phyloP scores from a whole-genome alignment of 2,113 vertebrate genomes.

The Syngnathus typhle region DNA sequence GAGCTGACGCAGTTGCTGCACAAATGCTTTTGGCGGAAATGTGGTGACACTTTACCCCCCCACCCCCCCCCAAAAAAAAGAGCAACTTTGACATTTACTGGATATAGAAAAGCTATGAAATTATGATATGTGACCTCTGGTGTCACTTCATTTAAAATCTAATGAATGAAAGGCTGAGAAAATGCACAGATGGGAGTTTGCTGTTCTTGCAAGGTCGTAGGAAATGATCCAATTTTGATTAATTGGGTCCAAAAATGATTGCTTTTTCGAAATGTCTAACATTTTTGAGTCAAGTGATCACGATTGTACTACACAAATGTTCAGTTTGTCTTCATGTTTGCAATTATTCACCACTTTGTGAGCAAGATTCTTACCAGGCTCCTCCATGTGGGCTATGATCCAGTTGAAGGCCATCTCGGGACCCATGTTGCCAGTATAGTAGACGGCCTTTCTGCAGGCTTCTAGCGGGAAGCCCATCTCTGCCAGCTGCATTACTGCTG shows the following conservation, averaged over 20 bases:
- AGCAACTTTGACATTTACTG: neutral
- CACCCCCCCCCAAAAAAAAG: neutral
- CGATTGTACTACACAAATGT: too few relatives aligned
- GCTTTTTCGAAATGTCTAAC: too few relatives aligned
- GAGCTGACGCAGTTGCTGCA: neutral
- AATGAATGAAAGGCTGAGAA: neutral
- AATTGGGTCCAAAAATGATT: too few relatives aligned
- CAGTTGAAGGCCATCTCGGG: constrained; percentile 98
- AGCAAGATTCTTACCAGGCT: constrained; percentile 77
- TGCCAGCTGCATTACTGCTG: constrained; percentile 92
- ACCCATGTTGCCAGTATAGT: constrained; percentile 95
- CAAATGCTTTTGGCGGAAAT: neutral
- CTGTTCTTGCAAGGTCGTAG: too few relatives aligned
- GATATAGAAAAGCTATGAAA: neutral
- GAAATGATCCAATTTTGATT: too few relatives aligned
- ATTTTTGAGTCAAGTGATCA: too few relatives aligned
- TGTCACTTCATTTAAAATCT: neutral
- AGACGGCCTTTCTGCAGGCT: constrained; percentile 95
- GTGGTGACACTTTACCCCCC: neutral
- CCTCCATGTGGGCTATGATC: constrained; percentile 99
- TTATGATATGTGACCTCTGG: neutral
- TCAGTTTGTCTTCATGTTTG: too few relatives aligned
- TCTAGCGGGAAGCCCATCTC: constrained; percentile 98
- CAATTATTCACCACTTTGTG: neutral
- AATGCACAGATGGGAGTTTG: too few relatives aligned